These are phyloP conservation scores for Anthophora plumipes DNA, from an alignment of 2,888 invertebrate species.

Conservation along the genomic window DNA sequence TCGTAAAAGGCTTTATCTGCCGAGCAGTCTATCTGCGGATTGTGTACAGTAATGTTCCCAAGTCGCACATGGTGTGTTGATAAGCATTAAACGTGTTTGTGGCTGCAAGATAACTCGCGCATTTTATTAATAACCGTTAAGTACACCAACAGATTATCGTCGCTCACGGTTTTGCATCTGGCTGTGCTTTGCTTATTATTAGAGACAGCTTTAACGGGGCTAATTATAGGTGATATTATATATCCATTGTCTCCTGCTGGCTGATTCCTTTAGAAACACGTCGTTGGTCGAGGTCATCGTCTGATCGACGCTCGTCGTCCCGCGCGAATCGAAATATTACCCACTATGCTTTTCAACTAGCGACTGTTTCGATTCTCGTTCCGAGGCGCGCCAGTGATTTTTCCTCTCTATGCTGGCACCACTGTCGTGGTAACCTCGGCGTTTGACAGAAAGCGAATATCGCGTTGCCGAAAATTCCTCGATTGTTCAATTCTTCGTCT, in stretches of 20 bases:
- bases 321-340: conserved; percentile 33
- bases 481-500: not conserved
- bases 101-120: conserved; percentile 59
- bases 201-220: conserved; percentile 67
- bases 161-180: conserved; percentile 63
- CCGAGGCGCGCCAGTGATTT: not conserved
- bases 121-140: conserved; percentile 74
- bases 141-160: conserved; percentile 63
- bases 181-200: conserved; percentile 65
- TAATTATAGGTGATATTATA: conserved; percentile 73
- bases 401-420: not conserved
- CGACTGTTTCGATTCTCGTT: conserved; percentile 11
- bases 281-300: conserved; percentile 63
- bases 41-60: conserved; percentile 59
- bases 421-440: not conserved
- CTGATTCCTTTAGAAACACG: conserved; percentile 55
- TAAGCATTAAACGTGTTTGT: conserved; percentile 67
- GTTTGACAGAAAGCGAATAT: not conserved
- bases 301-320: conserved; percentile 50
- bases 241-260: conserved; percentile 65
- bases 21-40: conserved; percentile 51
- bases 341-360: conserved; percentile 16
- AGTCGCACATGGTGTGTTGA: conserved; percentile 66
- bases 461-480: not conserved
- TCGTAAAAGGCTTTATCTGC: conserved; percentile 56